Evolutionary conservation across 2,797 vertebrate species (phyloP).

Genomic region (Pseudochirops cupreus): DNA sequence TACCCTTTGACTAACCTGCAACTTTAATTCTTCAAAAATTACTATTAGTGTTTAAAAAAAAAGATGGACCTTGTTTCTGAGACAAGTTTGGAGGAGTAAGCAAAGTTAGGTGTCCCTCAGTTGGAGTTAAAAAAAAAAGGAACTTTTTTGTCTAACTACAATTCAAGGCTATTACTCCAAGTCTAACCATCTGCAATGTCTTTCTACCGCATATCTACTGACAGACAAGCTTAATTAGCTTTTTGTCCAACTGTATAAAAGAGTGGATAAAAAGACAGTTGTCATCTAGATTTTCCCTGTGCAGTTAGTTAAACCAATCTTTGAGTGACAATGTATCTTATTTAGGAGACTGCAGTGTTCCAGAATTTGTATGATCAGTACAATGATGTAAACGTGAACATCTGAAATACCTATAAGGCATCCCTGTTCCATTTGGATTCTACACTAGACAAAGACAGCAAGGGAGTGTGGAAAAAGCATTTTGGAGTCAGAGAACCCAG

Average conservation of each 20-base stretch:
- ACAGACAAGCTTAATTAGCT: neutral
- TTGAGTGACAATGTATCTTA: neutral
- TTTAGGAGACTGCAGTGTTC: neutral
- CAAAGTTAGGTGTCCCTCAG: neutral
- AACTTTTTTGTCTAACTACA: neutral
- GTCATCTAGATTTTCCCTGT: neutral
- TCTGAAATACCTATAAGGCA: neutral
- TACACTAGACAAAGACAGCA: neutral
- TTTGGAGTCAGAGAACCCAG: neutral
- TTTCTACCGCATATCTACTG: neutral
- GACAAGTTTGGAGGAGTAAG: neutral
- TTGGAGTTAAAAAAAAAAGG: neutral
- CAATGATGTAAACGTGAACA: neutral
- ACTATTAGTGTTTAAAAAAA: neutral
- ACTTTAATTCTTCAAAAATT: neutral
- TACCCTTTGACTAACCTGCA: neutral
- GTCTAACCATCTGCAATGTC: neutral
- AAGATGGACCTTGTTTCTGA: neutral
- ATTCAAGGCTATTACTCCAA: neutral
- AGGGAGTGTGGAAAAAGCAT: neutral
- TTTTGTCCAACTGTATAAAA: neutral
- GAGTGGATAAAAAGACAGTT: neutral
- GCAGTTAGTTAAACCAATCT: neutral
- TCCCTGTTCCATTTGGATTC: neutral
- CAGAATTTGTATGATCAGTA: neutral